Percentiles rank a stretch among this genome's conserved stretches.
phyloP scores from a whole-genome alignment of 1,140 invertebrate species.

The Brevipalpus yothersi region DNA sequence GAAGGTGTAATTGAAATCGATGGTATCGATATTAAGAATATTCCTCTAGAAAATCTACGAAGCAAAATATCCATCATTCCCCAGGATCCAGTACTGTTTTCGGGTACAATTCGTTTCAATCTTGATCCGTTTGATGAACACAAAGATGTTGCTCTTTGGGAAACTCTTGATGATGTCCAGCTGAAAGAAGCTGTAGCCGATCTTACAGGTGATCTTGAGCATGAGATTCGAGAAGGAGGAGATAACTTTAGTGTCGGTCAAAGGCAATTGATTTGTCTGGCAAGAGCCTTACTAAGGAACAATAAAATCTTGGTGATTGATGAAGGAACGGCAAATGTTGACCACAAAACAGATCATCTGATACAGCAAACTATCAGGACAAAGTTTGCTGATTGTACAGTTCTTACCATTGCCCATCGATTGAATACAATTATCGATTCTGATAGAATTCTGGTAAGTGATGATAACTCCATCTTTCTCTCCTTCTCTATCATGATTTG shows the following conservation, averaged over 20 bases:
- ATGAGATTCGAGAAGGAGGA: conserved; percentile 22
- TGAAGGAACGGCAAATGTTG: conserved; percentile 83
- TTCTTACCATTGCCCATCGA: conserved; percentile 80
- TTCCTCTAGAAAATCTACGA: conserved; percentile 13
- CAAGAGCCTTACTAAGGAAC: conserved; percentile 55
- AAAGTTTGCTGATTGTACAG: conserved; percentile 52
- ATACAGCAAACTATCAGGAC: conserved; percentile 60
- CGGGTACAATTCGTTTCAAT: conserved; percentile 20
- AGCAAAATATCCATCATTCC: conserved; percentile 32
- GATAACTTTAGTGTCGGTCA: conserved; percentile 42
- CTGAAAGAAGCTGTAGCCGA: conserved; percentile 11
- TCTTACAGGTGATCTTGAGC: conserved; percentile 13
- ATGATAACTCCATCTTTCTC: not conserved
- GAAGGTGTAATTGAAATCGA: conserved; percentile 27
- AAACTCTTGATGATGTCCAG: conserved; percentile 15
- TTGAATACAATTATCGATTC: conserved; percentile 60
- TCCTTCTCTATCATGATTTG: no score
- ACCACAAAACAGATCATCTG: conserved; percentile 57
- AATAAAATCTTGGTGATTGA: conserved; percentile 76
- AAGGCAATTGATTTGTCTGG: conserved; percentile 62
- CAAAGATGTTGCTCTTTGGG: conserved; percentile 16
- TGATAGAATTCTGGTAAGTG: conserved; percentile 26
- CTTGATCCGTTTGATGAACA: conserved; percentile 16
- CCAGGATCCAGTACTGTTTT: conserved; percentile 26
- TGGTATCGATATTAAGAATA: conserved; percentile 17